Evolutionary conservation across 1,140 invertebrate species (phyloP), one percentile per base, ranked within the genome.

Genomic region (Solenopsis fugax): DNA sequence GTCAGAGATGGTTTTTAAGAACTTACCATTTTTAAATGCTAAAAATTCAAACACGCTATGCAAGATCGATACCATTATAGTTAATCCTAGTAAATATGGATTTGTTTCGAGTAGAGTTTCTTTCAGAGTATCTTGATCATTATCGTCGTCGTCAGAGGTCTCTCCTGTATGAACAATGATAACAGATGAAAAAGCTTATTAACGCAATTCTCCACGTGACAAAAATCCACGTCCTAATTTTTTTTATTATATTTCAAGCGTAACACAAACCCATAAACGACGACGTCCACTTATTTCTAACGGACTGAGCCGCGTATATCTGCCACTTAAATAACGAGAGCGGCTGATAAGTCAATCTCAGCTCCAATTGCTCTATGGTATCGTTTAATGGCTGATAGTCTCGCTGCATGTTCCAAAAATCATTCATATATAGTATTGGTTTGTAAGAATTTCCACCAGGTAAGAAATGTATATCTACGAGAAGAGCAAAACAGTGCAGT

Each of bases 31-130:
- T 96, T 99, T 99, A 95, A 99, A 99, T 73, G 99, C 99, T 48
- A 99, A 96, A 91, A 99, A 97, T 95, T 99, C 99, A 96, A 99
- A 99, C 65, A 99, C 97, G 89, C 98, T 99, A 95, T 99, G 99
- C 4, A 99, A 96, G 50, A 99, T 96, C 4, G 99, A 99, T 0
- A 99, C 97, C 82, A 97, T 96, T 78, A 99, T 97, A 16, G 99
- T 99, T 56, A 99, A 93, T 50, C 96, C 99, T 18, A 99, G 95
- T 34, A 99, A 96, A 94, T 99, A 99, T 0, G 99, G 98, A 94
- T 99, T 99, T 1, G 99, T 99, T 92, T 99, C 99, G 21, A 99
- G 95, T 71, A 99, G 96, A 3, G 99, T 97, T 96, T 99, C 98
- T 95, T 99, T 99, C 2, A 99, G 96, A 4, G 98, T 98, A 95